Percentiles rank a stretch among this genome's conserved stretches.
Conservation (phyloP, 37 sponge, comb jelly and placozoan genomes). For the Oscarella lobularis region DNA sequence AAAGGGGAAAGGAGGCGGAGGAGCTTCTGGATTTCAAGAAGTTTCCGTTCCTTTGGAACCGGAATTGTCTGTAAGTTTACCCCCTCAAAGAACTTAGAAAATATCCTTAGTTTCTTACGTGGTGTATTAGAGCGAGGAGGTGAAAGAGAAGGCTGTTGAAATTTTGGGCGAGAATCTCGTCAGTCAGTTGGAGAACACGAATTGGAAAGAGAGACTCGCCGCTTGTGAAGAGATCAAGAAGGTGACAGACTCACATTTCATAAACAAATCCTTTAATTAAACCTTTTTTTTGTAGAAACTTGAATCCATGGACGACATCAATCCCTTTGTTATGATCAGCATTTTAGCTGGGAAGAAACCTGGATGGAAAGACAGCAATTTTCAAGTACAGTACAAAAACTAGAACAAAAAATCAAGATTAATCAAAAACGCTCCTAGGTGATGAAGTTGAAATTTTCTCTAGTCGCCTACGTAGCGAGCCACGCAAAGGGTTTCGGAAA, state of each 20-base stretch:
- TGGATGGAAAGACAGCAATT: slow-evolving; percentile 90
- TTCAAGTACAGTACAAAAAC: slow-evolving; percentile 28
- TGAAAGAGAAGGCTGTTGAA: slow-evolving; percentile 50
- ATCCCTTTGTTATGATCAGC: slow-evolving; percentile 60
- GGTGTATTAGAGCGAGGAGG: slow-evolving; percentile 43
- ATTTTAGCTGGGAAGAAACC: slow-evolving; percentile 63
- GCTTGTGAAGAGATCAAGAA: slow-evolving; percentile 49
- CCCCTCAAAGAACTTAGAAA: too few species aligned
- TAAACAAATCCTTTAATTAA: too few species aligned
- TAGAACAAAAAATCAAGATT: too few species aligned
- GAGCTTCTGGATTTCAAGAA: background rate
- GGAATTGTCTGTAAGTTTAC: background rate
- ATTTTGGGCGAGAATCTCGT: slow-evolving; percentile 33
- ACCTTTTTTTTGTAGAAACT: too few species aligned
- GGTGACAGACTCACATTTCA: too few species aligned
- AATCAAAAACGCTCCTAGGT: slow-evolving; percentile 35
- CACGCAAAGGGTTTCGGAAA: slow-evolving; percentile 58
- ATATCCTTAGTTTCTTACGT: background rate
- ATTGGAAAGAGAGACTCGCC: slow-evolving; percentile 72
- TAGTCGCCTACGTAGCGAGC: slow-evolving; percentile 38
- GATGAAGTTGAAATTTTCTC: slow-evolving; percentile 54
- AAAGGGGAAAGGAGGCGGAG: slow-evolving; percentile 5
- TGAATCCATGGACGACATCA: slow-evolving; percentile 37
- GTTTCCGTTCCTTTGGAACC: background rate
- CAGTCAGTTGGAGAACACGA: slow-evolving; percentile 28